phyloP scores from a whole-genome alignment of 2,113 vertebrate genomes.

The Mastomys coucha region DNA sequence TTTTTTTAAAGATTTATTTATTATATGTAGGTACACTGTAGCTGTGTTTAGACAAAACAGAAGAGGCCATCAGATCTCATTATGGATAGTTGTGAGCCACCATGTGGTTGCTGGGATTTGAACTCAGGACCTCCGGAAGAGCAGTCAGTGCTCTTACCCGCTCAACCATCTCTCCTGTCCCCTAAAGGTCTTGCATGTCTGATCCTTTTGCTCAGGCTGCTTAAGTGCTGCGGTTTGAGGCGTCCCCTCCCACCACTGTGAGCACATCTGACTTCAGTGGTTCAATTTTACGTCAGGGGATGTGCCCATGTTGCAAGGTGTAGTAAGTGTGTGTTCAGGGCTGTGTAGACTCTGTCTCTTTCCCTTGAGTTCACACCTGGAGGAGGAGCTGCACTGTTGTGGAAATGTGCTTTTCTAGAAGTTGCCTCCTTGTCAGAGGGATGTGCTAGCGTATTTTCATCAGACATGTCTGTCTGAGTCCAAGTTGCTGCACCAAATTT shows the following conservation, averaged over 20 bases:
- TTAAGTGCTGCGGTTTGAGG: neutral
- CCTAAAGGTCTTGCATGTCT: neutral
- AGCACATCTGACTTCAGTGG: neutral
- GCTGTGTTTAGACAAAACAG: too few species aligned
- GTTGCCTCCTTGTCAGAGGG: neutral
- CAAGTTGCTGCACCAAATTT: neutral
- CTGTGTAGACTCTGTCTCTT: neutral
- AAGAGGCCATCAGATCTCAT: too few species aligned
- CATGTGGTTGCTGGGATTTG: too few species aligned
- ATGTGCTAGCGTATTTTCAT: neutral
- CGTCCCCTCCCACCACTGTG: accelerated
- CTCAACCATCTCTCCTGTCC: too few species aligned
- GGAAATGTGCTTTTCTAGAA: neutral
- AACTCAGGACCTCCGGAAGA: too few species aligned
- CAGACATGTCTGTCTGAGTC: neutral
- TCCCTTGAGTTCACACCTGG: neutral
- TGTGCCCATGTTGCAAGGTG: neutral
- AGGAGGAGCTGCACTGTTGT: neutral
- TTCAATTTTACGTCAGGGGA: too few species aligned
- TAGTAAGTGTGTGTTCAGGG: too few species aligned
- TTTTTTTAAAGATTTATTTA: too few species aligned
- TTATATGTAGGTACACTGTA: too few species aligned
- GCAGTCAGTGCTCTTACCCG: too few species aligned
- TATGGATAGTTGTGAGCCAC: too few species aligned
- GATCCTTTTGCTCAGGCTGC: neutral